Base-by-base conservation (phyloP, 2,113 vertebrate genomes). In the Lophochroa leadbeateri region DNA sequence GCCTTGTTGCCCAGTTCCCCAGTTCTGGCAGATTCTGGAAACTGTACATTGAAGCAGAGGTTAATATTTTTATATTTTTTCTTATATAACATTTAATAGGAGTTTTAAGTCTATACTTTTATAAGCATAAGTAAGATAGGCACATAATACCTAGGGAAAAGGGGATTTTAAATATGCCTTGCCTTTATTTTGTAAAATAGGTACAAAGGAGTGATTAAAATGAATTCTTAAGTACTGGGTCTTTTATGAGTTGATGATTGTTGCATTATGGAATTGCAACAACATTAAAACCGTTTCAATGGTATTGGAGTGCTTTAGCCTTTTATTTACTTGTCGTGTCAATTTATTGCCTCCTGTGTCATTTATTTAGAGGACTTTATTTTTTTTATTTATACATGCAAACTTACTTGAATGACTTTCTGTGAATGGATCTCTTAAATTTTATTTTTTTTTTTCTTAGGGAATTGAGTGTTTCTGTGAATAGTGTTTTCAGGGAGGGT, bases 241-340 rank as follows among this genome's bases (percentile, higher is more conserved):
- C 98, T 98, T 98, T 97, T 98, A 98, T 98, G 98, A 99, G 96
- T 93, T 98, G 98, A 98, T 99, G 98, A 98, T 98, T 99, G 99
- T 99, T 99, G 99, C 99, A 99, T 99, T 99, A 99, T 99, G 99
- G 98, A 98, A 98, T 99, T 99, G 99, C 99, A 99, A 99, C 99
- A 99, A 99, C 99, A 99, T 99, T 99, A 99, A 99, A 99, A 99
- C 98, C 95, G 98, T 99, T 99, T 99, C 98, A 99, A 99, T 99
- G 98, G 99, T 99, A 99, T 99, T 99, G 99, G 99, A 99, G 99
- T 99, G 99, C 99, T 99, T 99, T 99, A 99, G 99, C 99, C 99
- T 99, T 99, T 99, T 99, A 99, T 99, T 99, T 99, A 99, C 99
- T 99, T 99, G 99, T 99, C 98, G 99, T 99, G 99, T 99, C 99